Evolutionary conservation across 2,113 vertebrate species (phyloP).

Genomic region (Bufo bufo): DNA sequence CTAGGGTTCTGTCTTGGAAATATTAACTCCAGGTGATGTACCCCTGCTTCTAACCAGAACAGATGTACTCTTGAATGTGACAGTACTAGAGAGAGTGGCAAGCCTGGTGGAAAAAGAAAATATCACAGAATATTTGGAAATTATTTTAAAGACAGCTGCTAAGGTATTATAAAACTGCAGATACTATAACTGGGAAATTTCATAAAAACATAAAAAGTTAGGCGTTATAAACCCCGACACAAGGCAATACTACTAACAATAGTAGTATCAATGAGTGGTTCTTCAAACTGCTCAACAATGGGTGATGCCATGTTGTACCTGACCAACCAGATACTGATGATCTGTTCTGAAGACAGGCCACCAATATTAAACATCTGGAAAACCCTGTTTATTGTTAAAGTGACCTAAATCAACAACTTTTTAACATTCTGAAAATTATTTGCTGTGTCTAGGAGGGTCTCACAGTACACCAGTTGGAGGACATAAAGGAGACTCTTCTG

Average conservation of each 20-base stretch:
- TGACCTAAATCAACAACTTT: background rate
- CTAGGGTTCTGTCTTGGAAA: background rate
- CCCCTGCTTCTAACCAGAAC: background rate
- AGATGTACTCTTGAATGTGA: conserved; percentile 6
- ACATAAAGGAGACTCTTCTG: background rate
- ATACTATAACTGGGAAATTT: too few species aligned
- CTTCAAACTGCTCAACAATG: too few species aligned
- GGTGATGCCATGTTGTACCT: too few species aligned
- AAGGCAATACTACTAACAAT: too few species aligned
- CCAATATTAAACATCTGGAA: too few species aligned
- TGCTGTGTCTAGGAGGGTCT: background rate
- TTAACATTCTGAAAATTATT: background rate
- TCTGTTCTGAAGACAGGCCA: too few species aligned
- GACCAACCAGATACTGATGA: too few species aligned
- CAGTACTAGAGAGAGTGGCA: background rate
- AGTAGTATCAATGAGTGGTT: too few species aligned
- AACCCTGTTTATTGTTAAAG: background rate
- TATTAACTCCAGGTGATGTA: background rate
- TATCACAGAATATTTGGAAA: conserved; percentile 4
- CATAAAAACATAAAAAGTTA: too few species aligned
- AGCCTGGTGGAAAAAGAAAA: background rate
- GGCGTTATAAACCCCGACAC: too few species aligned
- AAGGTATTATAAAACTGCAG: too few species aligned
- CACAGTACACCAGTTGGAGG: background rate
- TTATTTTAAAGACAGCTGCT: background rate